Evolutionary conservation across 2,113 vertebrate species (phyloP).

Genomic region (Pollachius pollachius): DNA sequence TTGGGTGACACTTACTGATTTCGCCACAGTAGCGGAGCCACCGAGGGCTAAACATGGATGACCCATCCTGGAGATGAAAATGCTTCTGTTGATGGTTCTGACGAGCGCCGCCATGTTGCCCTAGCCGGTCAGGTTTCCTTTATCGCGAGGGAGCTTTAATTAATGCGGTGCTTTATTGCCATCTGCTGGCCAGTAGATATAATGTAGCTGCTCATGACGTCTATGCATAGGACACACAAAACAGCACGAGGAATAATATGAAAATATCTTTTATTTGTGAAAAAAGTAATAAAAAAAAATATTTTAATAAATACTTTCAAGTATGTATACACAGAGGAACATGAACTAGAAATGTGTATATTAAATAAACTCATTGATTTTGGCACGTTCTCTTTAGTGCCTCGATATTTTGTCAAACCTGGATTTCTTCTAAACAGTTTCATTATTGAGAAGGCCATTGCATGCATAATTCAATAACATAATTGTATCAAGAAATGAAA

Average conservation of each 20-base stretch:
- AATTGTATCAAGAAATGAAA: slow-evolving; percentile 21
- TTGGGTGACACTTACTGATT: slow-evolving; percentile 44
- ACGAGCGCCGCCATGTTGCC: slow-evolving; percentile 66
- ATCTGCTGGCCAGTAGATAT: slow-evolving; percentile 22
- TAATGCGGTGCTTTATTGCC: slow-evolving; percentile 13
- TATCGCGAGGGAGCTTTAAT: background rate
- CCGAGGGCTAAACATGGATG: slow-evolving; percentile 42
- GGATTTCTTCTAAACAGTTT: slow-evolving; percentile 3
- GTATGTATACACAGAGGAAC: slow-evolving; percentile 35
- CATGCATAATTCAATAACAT: slow-evolving; percentile 42
- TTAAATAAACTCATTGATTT: background rate
- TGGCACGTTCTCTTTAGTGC: slow-evolving; percentile 9
- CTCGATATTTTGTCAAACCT: slow-evolving; percentile 12
- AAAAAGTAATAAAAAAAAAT: slow-evolving; percentile 60
- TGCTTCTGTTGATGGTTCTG: slow-evolving; percentile 54
- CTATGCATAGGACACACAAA: background rate
- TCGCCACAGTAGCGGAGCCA: slow-evolving; percentile 32
- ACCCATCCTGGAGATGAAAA: slow-evolving; percentile 39
- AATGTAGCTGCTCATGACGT: too few relatives aligned
- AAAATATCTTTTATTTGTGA: slow-evolving; percentile 73
- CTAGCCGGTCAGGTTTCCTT: slow-evolving; percentile 19
- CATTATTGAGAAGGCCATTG: slow-evolving; percentile 24
- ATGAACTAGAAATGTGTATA: slow-evolving; percentile 5
- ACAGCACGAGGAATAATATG: slow-evolving; percentile 30
- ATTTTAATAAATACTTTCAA: slow-evolving; percentile 38